phyloP scores from a whole-genome alignment of 2,113 vertebrate species.

The Coptodon bakossiorum region DNA sequence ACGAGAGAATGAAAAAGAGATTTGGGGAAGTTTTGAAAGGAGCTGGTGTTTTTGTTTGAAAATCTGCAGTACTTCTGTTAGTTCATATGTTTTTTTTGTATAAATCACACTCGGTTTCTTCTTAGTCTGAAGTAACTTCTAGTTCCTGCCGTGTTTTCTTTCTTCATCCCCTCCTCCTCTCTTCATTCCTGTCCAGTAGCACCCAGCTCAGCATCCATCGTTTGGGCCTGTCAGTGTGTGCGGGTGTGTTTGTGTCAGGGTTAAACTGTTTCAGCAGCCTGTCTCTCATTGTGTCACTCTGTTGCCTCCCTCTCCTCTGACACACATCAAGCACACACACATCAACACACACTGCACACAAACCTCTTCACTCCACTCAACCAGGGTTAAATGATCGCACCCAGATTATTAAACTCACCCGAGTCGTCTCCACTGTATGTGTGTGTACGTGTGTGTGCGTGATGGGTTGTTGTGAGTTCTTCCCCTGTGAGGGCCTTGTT shows the following conservation, averaged over 20 bases:
- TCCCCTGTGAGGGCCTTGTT: conserved; percentile 70
- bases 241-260: conserved; percentile 48
- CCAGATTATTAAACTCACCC: conserved; percentile 69
- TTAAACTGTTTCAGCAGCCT: conserved; percentile 65
- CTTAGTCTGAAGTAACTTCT: neutral
- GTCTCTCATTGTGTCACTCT: conserved; percentile 56
- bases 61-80: neutral
- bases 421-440: conserved; percentile 42
- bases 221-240: neutral
- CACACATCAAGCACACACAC: conserved; percentile 43
- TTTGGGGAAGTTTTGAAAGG: neutral
- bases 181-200: conserved; percentile 5
- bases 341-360: conserved; percentile 43
- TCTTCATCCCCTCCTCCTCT: neutral
- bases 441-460: conserved; percentile 42
- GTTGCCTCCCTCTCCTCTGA: conserved; percentile 38
- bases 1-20: neutral
- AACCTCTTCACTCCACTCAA: conserved; percentile 68
- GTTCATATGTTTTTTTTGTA: neutral
- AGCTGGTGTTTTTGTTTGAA: neutral
- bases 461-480: conserved; percentile 68
- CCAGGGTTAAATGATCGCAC: conserved; percentile 70
- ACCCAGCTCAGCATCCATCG: conserved; percentile 4
- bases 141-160: neutral
- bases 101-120: neutral